Evolutionary conservation across 2,797 vertebrate genomes (phyloP).

Genomic region (Pseudomugil gertrudae): DNA sequence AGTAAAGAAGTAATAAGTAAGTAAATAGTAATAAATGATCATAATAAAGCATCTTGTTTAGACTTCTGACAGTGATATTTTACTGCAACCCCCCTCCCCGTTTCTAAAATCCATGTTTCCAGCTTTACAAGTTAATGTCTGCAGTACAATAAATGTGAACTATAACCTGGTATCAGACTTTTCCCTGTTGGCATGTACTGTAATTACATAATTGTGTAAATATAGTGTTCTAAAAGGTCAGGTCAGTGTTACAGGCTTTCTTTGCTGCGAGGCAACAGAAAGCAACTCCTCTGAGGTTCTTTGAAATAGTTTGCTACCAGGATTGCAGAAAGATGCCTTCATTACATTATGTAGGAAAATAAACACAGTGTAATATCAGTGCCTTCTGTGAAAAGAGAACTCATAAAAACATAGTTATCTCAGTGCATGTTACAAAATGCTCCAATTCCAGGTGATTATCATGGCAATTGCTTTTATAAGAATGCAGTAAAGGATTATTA

Average conservation of each 20-base stretch:
- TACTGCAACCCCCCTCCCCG: no score
- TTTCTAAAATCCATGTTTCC: background rate
- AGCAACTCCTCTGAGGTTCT: background rate
- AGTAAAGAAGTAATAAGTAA: no score
- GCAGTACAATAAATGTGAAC: background rate
- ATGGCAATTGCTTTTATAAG: background rate
- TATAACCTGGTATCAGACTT: background rate
- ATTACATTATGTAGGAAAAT: background rate
- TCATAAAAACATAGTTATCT: constrained; percentile 42
- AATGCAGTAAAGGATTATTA: constrained; percentile 6
- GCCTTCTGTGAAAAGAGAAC: background rate
- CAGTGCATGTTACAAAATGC: background rate
- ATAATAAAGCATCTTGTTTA: background rate
- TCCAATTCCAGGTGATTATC: background rate
- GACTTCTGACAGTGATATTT: background rate
- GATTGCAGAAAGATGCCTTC: background rate
- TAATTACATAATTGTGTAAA: background rate
- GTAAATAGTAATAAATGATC: background rate
- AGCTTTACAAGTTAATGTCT: background rate
- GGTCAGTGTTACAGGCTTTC: background rate
- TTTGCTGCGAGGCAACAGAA: background rate
- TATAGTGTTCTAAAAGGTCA: background rate
- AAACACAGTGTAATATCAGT: background rate
- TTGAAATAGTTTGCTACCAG: background rate
- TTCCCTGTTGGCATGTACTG: background rate